These are phyloP conservation scores for Galaxea fascicularis DNA, from an alignment of 92 coral and sea anemone genomes.

Conservation along the genomic window DNA sequence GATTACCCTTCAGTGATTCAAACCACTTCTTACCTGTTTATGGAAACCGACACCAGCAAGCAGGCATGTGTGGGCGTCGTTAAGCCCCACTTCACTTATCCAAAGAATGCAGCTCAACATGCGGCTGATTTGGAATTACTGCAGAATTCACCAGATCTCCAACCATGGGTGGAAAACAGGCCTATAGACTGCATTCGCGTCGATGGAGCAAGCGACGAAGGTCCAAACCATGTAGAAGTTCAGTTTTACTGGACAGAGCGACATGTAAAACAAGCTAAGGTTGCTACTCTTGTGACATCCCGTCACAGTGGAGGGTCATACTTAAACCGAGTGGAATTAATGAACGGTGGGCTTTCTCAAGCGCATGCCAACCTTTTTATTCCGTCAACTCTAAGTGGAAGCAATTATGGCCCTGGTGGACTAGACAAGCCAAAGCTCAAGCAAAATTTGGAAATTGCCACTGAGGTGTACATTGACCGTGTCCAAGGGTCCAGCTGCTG, in stretches of 20 bases:
- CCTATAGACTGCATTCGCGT: slow-evolving; percentile 38
- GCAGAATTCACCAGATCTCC: slow-evolving; percentile 26
- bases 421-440: slow-evolving; percentile 13
- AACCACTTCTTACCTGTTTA: slow-evolving; percentile 41
- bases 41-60: slow-evolving; percentile 30
- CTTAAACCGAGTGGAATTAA: slow-evolving; percentile 35
- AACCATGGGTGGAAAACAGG: slow-evolving; percentile 19
- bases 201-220: slow-evolving; percentile 49
- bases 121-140: slow-evolving; percentile 55
- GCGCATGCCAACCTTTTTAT: slow-evolving; percentile 29
- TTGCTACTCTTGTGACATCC: slow-evolving; percentile 35
- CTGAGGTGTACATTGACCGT: slow-evolving; percentile 36
- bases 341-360: slow-evolving; percentile 42
- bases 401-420: slow-evolving; percentile 22
- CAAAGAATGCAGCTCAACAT: slow-evolving; percentile 59
- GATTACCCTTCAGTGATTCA: slow-evolving; percentile 32
- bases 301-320: slow-evolving; percentile 53
- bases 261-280: slow-evolving; percentile 34
- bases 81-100: slow-evolving; percentile 35
- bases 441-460: slow-evolving; percentile 28
- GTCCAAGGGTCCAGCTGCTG: slow-evolving; percentile 41
- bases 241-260: slow-evolving; percentile 48
- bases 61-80: slow-evolving; percentile 49
- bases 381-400: slow-evolving; percentile 19
- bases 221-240: slow-evolving; percentile 37